phyloP scores from a whole-genome alignment of 2,113 vertebrate species.

The Phaethon lepturus region DNA sequence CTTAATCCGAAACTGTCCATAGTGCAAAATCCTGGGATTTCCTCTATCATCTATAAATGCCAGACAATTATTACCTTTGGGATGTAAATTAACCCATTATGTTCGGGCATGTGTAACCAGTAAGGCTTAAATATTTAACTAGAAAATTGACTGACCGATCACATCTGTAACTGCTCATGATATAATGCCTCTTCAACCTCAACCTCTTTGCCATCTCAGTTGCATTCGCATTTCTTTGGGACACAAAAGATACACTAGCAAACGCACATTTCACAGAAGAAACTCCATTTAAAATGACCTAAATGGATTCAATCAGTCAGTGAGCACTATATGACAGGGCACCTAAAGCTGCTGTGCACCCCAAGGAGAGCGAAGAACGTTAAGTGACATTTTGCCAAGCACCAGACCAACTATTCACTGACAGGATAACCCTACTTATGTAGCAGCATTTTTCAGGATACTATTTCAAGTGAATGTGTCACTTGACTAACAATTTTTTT shows the following conservation, averaged over 20 bases:
- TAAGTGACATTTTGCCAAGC: background rate
- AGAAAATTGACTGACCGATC: background rate
- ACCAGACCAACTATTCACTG: background rate
- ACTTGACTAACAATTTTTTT: background rate
- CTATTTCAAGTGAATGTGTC: background rate
- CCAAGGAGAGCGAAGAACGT: background rate
- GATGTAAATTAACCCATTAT: background rate
- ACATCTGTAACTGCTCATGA: background rate
- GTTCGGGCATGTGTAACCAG: background rate
- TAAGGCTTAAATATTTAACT: background rate
- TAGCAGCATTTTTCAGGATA: background rate
- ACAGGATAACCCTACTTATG: background rate
- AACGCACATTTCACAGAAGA: background rate
- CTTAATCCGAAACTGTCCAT: background rate
- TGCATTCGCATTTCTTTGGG: background rate
- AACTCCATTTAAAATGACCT: background rate
- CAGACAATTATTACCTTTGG: background rate
- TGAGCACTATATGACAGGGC: fast-evolving
- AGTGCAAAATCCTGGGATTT: background rate
- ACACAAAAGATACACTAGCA: background rate
- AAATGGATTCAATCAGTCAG: background rate
- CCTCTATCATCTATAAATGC: background rate
- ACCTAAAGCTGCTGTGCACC: background rate
- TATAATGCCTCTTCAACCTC: background rate
- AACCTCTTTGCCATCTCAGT: background rate